Percentiles rank a stretch among this genome's conserved stretches.
Evolutionary conservation across 2,797 vertebrate genomes (phyloP).

Genomic region (Eospalax fontanierii): DNA sequence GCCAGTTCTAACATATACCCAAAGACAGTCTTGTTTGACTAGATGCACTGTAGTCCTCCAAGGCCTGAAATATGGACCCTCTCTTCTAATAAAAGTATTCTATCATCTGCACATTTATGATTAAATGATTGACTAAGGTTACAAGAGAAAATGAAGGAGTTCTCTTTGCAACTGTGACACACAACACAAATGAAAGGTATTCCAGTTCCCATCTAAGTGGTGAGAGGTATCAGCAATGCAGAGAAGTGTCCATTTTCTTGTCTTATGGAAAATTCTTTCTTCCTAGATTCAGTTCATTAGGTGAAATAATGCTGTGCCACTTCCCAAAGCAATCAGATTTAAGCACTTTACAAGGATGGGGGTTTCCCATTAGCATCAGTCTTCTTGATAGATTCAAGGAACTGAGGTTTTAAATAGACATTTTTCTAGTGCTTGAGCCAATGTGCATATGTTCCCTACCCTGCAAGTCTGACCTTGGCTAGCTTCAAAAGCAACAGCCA

Average conservation of each 20-base stretch:
- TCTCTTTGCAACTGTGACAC: neutral
- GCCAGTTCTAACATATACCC: neutral
- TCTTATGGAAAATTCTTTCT: neutral
- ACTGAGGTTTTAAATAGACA: conserved; percentile 58
- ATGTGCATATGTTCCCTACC: conserved; percentile 55
- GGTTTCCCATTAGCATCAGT: conserved; percentile 47
- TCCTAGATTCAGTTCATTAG: neutral
- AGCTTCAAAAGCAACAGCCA: conserved; percentile 73
- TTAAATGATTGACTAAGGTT: neutral
- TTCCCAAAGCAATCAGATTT: conserved; percentile 1
- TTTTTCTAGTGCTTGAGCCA: conserved; percentile 17
- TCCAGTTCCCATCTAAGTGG: neutral
- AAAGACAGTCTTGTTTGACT: neutral
- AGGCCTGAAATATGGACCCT: neutral
- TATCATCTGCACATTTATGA: neutral
- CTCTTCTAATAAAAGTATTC: neutral
- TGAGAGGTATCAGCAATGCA: neutral
- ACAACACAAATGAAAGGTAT: neutral
- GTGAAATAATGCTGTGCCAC: neutral
- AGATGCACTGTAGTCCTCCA: neutral
- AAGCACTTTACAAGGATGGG: neutral
- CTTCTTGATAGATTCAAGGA: conserved; percentile 63
- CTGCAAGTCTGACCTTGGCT: conserved; percentile 75
- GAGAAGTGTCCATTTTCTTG: neutral
- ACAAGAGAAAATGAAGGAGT: neutral